Evolutionary conservation across 2,113 vertebrate species (phyloP).

Genomic region (Ovibos moschatus): DNA sequence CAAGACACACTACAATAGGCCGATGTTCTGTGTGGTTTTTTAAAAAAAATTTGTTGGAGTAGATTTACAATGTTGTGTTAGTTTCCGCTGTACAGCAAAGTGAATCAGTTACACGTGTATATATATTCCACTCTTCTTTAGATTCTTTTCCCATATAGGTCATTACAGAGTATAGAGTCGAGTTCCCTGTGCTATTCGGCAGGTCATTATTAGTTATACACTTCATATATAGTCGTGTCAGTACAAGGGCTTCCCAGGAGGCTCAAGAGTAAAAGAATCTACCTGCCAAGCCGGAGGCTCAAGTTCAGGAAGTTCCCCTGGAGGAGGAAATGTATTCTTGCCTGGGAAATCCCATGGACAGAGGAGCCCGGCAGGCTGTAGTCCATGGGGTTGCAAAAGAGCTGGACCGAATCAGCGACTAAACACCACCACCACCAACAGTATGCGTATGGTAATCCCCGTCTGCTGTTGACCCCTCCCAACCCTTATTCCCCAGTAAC

Average conservation of each 20-base stretch:
- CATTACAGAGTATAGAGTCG: not conserved
- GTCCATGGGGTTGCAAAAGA: not conserved
- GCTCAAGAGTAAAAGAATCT: not conserved
- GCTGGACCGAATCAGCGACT: not conserved
- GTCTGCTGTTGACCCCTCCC: not conserved
- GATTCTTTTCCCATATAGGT: not conserved
- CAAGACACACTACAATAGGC: too few relatives aligned
- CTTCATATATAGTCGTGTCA: not conserved
- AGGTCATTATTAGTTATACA: not conserved
- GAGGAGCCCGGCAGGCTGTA: not conserved
- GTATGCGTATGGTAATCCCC: rapidly evolving
- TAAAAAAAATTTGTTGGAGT: not conserved
- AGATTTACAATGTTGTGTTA: not conserved
- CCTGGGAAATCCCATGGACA: not conserved
- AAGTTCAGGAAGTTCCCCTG: not conserved
- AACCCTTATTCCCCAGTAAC: not conserved
- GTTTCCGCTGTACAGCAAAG: not conserved
- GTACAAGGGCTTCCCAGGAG: not conserved
- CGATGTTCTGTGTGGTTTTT: not conserved
- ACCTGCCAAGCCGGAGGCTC: not conserved
- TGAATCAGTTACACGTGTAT: not conserved
- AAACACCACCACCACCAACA: not conserved
- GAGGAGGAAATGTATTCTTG: not conserved
- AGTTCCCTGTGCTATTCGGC: not conserved
- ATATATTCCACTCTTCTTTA: not conserved